These are phyloP conservation scores for Hoplodrina blanda DNA, from an alignment of 2,888 invertebrate species.

Conservation along the genomic window DNA sequence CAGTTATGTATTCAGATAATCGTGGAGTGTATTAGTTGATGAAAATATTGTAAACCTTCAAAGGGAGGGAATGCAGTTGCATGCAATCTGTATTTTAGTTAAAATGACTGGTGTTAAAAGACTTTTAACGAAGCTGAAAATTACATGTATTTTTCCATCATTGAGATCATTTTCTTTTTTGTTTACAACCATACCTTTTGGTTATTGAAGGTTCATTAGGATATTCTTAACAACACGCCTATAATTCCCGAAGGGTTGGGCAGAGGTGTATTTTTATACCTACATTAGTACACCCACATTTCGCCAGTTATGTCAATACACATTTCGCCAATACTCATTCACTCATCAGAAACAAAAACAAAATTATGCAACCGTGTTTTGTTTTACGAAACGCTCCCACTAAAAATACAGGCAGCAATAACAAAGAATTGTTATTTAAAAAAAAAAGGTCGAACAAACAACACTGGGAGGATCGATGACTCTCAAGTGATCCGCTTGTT, in stretches of 20 bases:
- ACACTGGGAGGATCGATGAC: conserved; percentile 43
- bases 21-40: conserved; percentile 8
- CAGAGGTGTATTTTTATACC: too few species aligned
- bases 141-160: too few species aligned
- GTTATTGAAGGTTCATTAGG: too few species aligned
- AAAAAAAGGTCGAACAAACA: conserved; percentile 32
- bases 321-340: too few species aligned
- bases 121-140: too few species aligned
- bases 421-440: conserved; percentile 40
- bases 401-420: conserved; percentile 7
- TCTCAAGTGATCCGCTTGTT: conserved; percentile 48
- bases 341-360: not conserved
- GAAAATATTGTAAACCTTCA: not conserved
- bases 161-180: too few species aligned
- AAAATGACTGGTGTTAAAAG: too few species aligned
- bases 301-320: too few species aligned
- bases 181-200: too few species aligned
- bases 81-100: not conserved
- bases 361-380: not conserved
- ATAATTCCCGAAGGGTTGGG: too few species aligned
- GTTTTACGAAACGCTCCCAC: not conserved
- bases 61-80: not conserved
- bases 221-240: too few species aligned
- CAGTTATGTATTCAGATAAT: not conserved
- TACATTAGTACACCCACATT: too few species aligned